Base-by-base conservation (phyloP, 2,888 invertebrate genomes). In the Caenorhabditis macrosperma region DNA sequence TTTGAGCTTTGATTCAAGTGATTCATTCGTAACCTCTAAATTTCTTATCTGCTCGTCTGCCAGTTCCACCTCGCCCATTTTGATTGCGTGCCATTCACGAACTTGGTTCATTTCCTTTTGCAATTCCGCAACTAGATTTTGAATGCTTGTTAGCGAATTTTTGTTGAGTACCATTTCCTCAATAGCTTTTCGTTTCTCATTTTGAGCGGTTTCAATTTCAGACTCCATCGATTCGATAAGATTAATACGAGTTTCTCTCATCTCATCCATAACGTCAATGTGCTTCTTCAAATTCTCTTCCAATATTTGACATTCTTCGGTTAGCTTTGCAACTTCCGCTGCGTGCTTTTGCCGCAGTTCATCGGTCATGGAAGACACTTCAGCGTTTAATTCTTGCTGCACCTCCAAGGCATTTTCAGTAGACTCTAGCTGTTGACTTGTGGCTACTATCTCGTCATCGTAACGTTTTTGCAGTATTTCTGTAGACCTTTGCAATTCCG, bases 401-500 rank as follows among this genome's bases (percentile, higher is more conserved):
- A 46, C 17, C 10, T 26, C 24, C 6, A 60, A 30, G 10, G 44
- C 44, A n/a, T 7, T n/a, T 26, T 54, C 52, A 1, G 52, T 20
- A 2, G 41, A 26, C 0, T 54, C 41, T 9, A 64, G 26, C 28
- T 64, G 35, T 28, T 64, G 52, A 12, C 28, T 52, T 0, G 46
- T 2, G 9, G 2, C 24, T 5, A 7, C 17, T 5, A 22, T 6
- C 2, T 66, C 66, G 10, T 54, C 54, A 26, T 66, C 54, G 41
- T 41, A 54, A 0, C 35, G 28, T 22, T 54, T 54, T 10, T 44
- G 52, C 44, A 28, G n/a, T 0, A 12, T 17, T 1, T 66, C 44
- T 1, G n/a, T 17, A 12, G 54, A 66, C 22, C 28, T 3, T 54
- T 66, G 66, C 6, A 54, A 24, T 24, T 66, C 54, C 12, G 6